phyloP scores from a whole-genome alignment of 2,113 vertebrate species.

The Cynopterus brachyotis region DNA sequence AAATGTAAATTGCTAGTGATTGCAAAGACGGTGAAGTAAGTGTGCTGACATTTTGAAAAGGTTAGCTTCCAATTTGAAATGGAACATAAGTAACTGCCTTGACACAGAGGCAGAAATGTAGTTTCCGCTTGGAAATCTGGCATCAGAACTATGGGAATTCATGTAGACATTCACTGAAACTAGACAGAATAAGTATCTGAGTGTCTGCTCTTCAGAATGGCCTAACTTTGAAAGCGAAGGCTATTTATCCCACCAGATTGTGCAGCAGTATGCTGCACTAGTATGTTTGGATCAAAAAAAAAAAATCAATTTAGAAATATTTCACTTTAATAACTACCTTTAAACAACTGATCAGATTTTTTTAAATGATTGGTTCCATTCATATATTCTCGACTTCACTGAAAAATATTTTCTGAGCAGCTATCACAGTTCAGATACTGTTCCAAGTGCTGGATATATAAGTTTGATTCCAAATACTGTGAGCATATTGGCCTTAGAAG shows the following conservation, averaged over 20 bases:
- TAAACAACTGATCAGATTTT: neutral
- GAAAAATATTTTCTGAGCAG: neutral
- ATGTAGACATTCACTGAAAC: neutral
- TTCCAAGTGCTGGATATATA: neutral
- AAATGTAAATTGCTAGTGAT: constrained; percentile 34
- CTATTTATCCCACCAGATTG: fast-evolving
- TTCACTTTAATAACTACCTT: neutral
- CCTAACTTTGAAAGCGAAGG: neutral
- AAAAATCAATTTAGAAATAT: neutral
- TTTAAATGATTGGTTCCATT: neutral
- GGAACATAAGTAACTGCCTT: neutral
- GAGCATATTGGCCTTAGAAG: neutral
- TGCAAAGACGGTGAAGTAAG: constrained; percentile 11
- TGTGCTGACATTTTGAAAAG: constrained; percentile 62
- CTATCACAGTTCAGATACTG: neutral
- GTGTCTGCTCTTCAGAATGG: neutral
- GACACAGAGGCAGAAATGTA: neutral
- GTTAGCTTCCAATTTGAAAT: constrained; percentile 37
- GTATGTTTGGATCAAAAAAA: neutral
- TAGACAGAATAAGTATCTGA: neutral
- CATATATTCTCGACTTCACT: neutral
- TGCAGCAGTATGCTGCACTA: neutral
- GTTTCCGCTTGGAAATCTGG: neutral
- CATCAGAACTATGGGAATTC: neutral
- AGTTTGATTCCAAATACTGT: neutral